Base-by-base conservation (phyloP, 2,113 vertebrate species). In the Machaerirhynchus nigripectus region DNA sequence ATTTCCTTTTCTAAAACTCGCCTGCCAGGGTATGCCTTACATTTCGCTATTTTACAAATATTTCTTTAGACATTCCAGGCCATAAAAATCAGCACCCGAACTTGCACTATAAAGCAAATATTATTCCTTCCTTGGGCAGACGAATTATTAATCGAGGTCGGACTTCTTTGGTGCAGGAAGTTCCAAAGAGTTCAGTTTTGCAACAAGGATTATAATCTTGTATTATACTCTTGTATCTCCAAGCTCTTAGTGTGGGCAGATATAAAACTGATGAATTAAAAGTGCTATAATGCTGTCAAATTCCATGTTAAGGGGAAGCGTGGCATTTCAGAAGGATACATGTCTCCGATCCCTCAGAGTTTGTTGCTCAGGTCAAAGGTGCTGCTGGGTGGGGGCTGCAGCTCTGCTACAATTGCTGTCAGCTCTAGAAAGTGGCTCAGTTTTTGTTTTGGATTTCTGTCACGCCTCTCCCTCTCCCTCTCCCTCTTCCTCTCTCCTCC, bases 1-100 rank as follows among this genome's bases (percentile, higher is more conserved):
- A 90, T 80, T 77, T 47, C 44, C 16, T 90, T 90, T 93, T 77
- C 57, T 90, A 82, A 91, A 96, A 87, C 61, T 87, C 93, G 19
- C 14, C 63, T 57, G 10, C 52, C 18, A 95, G 73, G 20, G 24
- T 76, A 39, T 68, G 60, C 37, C 59, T 89, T 61, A 64, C 3
- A 74, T 85, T 87, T 95, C 4, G 6, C 84, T 77, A 52, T 89
- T 90, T 93, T 88, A 55, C 2, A 3, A 65, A 50, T 79, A n/a
- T 6, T 73, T 30, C 40, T 76, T 90, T 85, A 74, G 74, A 83
- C 11, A 7, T 76, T 87, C 33, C 14, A 87, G 42, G 20, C n/a
- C 87, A 53, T 46, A 82, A 74, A 91, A 92, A 57, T 56, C 57
- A 82, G 28, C 11, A 10, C 44, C 53, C 14, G 73, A 49, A 83